These are phyloP conservation scores for Pomacea canaliculata DNA, from an alignment of 2,888 invertebrate genomes.

Conservation along the genomic window DNA sequence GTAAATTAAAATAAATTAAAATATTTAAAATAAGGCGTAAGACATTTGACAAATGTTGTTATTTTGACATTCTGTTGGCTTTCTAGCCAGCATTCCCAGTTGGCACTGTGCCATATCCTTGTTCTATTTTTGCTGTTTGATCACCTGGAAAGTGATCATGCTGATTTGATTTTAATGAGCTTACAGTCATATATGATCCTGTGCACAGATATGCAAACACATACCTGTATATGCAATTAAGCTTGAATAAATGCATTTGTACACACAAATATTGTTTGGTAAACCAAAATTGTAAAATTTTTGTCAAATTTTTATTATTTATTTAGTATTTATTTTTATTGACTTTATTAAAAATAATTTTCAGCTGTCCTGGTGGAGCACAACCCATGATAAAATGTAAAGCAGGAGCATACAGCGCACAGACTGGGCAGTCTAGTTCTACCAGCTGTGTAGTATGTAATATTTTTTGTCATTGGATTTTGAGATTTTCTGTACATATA, in stretches of 20 bases:
- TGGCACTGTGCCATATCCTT: too few species aligned
- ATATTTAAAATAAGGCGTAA: too few species aligned
- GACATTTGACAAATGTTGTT: too few species aligned
- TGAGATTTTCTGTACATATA: too few species aligned
- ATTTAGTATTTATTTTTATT: background rate
- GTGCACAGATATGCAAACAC: background rate
- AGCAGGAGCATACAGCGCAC: constrained; percentile 53
- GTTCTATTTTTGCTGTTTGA: too few species aligned
- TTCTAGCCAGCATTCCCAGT: too few species aligned
- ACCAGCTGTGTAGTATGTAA: constrained; percentile 35
- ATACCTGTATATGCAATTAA: background rate
- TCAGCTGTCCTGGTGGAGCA: constrained; percentile 56
- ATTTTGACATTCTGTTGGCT: too few species aligned
- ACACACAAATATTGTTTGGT: background rate
- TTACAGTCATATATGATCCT: too few species aligned
- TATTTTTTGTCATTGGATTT: too few species aligned
- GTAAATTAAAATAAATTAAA: too few species aligned
- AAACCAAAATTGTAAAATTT: background rate
- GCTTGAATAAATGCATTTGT: background rate
- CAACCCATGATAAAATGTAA: constrained; percentile 48
- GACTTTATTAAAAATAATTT: constrained; percentile 24
- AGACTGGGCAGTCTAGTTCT: constrained; percentile 30
- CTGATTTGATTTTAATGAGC: too few species aligned
- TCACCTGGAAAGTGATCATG: too few species aligned
- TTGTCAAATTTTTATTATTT: background rate